Conservation (phyloP, 2,797 vertebrate genomes). For the Sebastes taczanowskii region DNA sequence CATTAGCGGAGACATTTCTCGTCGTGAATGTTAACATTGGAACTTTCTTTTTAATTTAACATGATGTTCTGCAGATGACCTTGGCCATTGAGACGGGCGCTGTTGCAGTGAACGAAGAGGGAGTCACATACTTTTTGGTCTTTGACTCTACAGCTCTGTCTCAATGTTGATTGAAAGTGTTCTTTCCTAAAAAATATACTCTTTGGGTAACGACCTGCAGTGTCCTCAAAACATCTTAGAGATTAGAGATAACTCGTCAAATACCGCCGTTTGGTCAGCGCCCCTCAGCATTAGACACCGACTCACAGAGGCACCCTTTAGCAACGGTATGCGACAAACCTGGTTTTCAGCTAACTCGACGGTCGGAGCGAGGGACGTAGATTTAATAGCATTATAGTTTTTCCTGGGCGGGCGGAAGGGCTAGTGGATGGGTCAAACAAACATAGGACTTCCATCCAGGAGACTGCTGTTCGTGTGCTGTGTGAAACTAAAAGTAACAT, state of each 20-base stretch:
- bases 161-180: neutral
- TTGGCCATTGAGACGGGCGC: conserved; percentile 83
- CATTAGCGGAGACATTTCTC: neutral
- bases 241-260: neutral
- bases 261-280: too few relatives aligned
- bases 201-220: neutral
- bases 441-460: too few relatives aligned
- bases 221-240: neutral
- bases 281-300: too few relatives aligned
- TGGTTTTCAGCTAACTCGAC: too few relatives aligned
- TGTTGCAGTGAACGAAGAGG: conserved; percentile 75
- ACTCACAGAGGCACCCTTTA: too few relatives aligned
- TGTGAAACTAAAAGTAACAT: too few relatives aligned
- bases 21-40: neutral
- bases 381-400: too few relatives aligned
- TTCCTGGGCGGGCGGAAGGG: too few relatives aligned
- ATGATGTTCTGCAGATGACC: conserved; percentile 5
- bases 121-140: conserved; percentile 82
- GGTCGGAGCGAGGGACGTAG: too few relatives aligned
- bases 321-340: too few relatives aligned
- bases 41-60: neutral
- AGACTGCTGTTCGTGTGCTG: too few relatives aligned
- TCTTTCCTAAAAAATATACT: neutral
- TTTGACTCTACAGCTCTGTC: neutral
- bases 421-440: too few relatives aligned